Evolutionary conservation across 2,888 invertebrate species (phyloP).

Genomic region (Trimorus sp.): DNA sequence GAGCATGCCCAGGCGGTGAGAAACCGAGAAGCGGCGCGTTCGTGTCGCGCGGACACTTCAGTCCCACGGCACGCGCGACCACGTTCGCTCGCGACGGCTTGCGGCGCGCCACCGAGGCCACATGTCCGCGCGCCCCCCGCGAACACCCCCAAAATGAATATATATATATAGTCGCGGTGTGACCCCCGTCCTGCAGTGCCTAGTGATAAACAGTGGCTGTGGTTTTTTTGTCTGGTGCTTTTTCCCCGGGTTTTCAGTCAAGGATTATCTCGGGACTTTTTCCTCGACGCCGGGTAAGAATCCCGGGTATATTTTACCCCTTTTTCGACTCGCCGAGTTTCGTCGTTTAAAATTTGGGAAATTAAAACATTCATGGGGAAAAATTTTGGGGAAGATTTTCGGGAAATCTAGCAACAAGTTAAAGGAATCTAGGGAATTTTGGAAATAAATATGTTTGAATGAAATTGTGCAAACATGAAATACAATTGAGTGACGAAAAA

Average conservation of each 20-base stretch:
- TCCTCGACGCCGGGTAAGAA: neutral
- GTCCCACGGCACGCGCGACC: slow-evolving; percentile 49
- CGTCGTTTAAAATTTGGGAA: too few species aligned
- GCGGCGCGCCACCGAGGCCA: slow-evolving; percentile 18
- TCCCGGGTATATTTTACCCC: neutral
- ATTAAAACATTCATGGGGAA: too few species aligned
- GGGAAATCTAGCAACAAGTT: too few species aligned
- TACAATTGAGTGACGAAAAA: too few species aligned
- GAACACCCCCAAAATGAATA: neutral
- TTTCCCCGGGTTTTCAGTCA: neutral
- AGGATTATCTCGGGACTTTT: slow-evolving; percentile 1
- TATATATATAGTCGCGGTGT: neutral
- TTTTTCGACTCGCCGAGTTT: too few species aligned
- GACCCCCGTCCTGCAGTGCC: neutral
- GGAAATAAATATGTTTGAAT: too few species aligned
- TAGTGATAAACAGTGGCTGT: neutral
- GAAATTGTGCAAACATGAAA: too few species aligned
- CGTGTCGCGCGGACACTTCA: slow-evolving; percentile 36
- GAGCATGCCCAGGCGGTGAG: slow-evolving; percentile 43
- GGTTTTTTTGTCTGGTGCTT: neutral
- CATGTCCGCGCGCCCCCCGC: slow-evolving; percentile 19
- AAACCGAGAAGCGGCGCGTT: slow-evolving; percentile 25
- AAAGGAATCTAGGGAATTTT: too few species aligned
- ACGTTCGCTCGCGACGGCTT: slow-evolving; percentile 39
- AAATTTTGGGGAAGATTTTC: too few species aligned